These are phyloP conservation scores for Carlito syrichta DNA, from an alignment of 2,113 vertebrate species.

Conservation along the genomic window DNA sequence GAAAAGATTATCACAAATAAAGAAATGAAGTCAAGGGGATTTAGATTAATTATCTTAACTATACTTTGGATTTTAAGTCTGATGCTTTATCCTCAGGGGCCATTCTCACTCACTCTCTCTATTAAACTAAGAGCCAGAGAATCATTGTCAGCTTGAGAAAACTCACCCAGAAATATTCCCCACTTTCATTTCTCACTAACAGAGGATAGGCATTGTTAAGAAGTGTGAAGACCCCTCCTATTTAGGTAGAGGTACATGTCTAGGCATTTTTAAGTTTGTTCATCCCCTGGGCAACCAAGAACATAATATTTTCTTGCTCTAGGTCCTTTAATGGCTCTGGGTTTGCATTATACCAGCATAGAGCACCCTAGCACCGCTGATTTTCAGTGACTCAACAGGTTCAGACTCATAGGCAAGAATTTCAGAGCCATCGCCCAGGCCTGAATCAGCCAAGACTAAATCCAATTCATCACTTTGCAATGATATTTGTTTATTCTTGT, in stretches of 20 bases:
- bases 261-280: slow-evolving; percentile 11
- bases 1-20: neutral
- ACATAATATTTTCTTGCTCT: slow-evolving; percentile 41
- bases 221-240: neutral
- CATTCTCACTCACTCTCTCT: neutral
- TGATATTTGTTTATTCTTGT: slow-evolving; percentile 64
- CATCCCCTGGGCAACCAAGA: slow-evolving; percentile 25
- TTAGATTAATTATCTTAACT: neutral
- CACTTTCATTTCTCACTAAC: neutral
- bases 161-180: neutral
- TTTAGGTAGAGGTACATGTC: neutral
- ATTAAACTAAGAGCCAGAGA: neutral
- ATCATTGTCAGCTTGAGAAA: neutral
- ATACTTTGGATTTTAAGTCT: neutral
- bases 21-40: neutral
- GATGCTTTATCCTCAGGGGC: neutral
- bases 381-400: slow-evolving; percentile 61
- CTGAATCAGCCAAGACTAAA: slow-evolving; percentile 65
- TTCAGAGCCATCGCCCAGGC: slow-evolving; percentile 52
- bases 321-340: neutral
- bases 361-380: neutral
- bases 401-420: slow-evolving; percentile 62
- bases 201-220: neutral
- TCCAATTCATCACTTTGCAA: slow-evolving; percentile 28
- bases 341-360: neutral